Percentiles rank a stretch among this genome's conserved stretches.
Conservation (phyloP, 2,888 invertebrate species). For the Cheiracanthium punctorium region DNA sequence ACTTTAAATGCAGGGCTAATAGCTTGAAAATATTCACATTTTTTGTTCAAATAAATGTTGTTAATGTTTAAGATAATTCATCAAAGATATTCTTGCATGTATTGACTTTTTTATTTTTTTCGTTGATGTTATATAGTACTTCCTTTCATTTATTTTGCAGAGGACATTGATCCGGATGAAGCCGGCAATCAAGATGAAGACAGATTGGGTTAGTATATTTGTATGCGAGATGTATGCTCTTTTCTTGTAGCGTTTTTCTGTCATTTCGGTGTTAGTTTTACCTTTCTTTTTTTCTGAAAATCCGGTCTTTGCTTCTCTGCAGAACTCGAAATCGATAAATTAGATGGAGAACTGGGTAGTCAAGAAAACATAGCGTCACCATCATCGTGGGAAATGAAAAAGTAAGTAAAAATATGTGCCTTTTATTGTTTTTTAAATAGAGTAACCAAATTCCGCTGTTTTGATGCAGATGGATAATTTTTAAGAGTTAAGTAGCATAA, state of each 20-base stretch:
- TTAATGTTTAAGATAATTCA: no score
- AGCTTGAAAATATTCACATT: no score
- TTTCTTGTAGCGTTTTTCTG: not conserved
- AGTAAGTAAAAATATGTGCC: constrained; percentile 49
- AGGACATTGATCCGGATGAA: constrained; percentile 94
- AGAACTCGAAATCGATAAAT: constrained; percentile 64
- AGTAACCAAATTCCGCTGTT: no score
- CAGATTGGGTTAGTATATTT: constrained; percentile 72
- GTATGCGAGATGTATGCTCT: not conserved
- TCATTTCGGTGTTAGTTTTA: not conserved
- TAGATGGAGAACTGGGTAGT: constrained; percentile 68
- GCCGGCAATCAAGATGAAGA: constrained; percentile 77
- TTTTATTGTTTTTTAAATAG: no score
- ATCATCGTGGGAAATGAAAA: constrained; percentile 68
- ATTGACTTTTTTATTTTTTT: no score
- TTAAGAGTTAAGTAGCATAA: no score
- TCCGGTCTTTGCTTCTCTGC: not conserved
- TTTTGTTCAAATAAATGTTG: no score
- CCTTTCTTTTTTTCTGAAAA: not conserved
- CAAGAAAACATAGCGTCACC: constrained; percentile 62
- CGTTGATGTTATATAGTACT: not conserved
- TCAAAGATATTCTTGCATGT: no score
- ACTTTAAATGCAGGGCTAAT: no score
- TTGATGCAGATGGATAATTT: no score
- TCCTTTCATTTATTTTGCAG: constrained; percentile 76